These are phyloP conservation scores for Prionchulus punctatus DNA, from an alignment of 2,888 invertebrate species.

Conservation along the genomic window DNA sequence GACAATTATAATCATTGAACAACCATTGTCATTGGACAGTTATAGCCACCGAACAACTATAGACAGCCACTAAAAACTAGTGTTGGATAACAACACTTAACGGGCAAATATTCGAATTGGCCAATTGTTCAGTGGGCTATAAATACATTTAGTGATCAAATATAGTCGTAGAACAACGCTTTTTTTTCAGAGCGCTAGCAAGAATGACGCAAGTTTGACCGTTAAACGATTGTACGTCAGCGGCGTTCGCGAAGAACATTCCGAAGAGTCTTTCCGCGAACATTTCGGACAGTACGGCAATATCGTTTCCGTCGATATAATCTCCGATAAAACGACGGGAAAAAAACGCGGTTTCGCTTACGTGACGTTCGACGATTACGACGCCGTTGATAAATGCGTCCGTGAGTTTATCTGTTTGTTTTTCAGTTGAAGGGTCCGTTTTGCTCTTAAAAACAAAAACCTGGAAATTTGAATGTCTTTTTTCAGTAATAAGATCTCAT, in stretches of 20 bases:
- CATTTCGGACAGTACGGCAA: constrained; percentile 22
- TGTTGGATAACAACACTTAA: neutral
- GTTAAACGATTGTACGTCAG: constrained; percentile 29
- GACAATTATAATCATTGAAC: too few relatives aligned
- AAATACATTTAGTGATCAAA: too few relatives aligned
- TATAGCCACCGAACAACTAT: too few relatives aligned
- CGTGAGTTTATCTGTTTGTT: constrained; percentile 12
- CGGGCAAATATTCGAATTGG: neutral
- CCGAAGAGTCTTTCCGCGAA: constrained; percentile 24
- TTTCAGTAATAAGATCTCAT: constrained; percentile 18
- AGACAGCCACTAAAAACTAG: too few relatives aligned
- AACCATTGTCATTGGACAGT: too few relatives aligned
- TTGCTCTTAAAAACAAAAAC: too few relatives aligned
- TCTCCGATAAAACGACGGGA: constrained; percentile 27
- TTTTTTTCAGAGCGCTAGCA: too few relatives aligned
- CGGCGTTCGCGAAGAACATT: constrained; percentile 28
- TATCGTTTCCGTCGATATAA: constrained; percentile 21
- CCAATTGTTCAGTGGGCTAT: neutral
- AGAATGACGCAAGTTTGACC: constrained; percentile 23
- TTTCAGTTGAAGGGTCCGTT: neutral
- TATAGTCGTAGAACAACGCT: neutral
- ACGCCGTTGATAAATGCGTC: constrained; percentile 30
- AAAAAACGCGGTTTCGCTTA: constrained; percentile 32
- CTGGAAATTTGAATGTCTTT: too few relatives aligned
- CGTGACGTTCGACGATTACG: constrained; percentile 31